phyloP scores from a whole-genome alignment of 2,113 vertebrate genomes.

The Hemiprocne comata region DNA sequence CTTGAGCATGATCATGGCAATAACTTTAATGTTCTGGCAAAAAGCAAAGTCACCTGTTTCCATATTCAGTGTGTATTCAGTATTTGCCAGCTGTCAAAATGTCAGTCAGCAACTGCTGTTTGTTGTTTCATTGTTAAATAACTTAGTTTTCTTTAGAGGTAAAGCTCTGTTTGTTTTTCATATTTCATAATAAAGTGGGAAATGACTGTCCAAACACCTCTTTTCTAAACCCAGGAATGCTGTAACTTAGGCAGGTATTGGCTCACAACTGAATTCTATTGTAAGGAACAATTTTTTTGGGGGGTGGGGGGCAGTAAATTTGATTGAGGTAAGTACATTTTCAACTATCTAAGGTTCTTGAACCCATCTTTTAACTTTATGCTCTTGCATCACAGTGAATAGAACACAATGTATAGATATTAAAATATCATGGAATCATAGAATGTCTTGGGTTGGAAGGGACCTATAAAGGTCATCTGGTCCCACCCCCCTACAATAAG shows the following conservation, averaged over 20 bases:
- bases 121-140: background rate
- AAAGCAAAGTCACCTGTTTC: background rate
- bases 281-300: background rate
- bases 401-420: background rate
- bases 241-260: background rate
- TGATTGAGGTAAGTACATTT: background rate
- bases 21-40: background rate
- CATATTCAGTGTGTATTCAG: background rate
- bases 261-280: background rate
- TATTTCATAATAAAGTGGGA: background rate
- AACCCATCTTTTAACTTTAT: background rate
- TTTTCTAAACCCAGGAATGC: background rate
- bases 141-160: background rate
- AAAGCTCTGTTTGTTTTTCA: background rate
- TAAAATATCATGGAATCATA: background rate
- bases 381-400: background rate
- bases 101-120: background rate
- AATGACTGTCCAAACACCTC: background rate
- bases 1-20: background rate
- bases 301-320: background rate
- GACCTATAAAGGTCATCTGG: too few species aligned
- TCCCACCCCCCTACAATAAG: too few species aligned
- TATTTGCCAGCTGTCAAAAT: background rate
- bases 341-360: background rate
- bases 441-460: too few species aligned